These are phyloP conservation scores for Thereuonema tuberculata DNA, from an alignment of 1,140 invertebrate species.

Conservation along the genomic window DNA sequence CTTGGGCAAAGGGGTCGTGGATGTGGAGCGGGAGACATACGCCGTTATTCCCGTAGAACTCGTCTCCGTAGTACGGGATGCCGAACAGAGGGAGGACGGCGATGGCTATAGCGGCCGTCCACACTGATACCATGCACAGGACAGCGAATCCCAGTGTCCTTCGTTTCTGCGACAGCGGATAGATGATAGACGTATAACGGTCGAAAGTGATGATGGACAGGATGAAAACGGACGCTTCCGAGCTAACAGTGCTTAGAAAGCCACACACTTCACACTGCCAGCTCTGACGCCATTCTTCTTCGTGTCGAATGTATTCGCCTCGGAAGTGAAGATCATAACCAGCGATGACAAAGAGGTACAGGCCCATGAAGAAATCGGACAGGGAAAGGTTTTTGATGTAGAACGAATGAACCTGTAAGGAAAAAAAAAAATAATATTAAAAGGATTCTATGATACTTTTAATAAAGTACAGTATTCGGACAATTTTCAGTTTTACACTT, in stretches of 20 bases:
- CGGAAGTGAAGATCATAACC: constrained; percentile 28
- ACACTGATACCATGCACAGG: constrained; percentile 21
- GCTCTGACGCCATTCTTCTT: constrained; percentile 26
- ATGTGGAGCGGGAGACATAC: constrained; percentile 27
- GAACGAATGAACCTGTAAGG: no score
- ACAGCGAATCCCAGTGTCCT: constrained; percentile 24
- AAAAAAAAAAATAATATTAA: no score
- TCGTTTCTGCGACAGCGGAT: constrained; percentile 23
- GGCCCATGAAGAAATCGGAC: constrained; percentile 34
- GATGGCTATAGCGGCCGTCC: constrained; percentile 23
- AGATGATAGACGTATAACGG: constrained; percentile 26
- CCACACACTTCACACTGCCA: constrained; percentile 13
- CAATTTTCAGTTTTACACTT: no score
- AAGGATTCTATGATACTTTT: no score
- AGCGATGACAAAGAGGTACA: constrained; percentile 34
- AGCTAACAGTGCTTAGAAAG: constrained; percentile 19
- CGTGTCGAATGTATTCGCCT: constrained; percentile 27
- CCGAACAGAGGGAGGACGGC: constrained; percentile 26
- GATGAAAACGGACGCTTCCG: constrained; percentile 31
- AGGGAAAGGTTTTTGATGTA: constrained; percentile 31
- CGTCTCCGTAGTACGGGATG: constrained; percentile 23
- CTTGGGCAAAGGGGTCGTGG: constrained; percentile 19
- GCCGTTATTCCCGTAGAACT: constrained; percentile 25
- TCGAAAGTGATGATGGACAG: constrained; percentile 40
- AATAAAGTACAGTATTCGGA: no score